Conservation (phyloP, 2,113 vertebrate genomes). For the Ranitomeya imitator region DNA sequence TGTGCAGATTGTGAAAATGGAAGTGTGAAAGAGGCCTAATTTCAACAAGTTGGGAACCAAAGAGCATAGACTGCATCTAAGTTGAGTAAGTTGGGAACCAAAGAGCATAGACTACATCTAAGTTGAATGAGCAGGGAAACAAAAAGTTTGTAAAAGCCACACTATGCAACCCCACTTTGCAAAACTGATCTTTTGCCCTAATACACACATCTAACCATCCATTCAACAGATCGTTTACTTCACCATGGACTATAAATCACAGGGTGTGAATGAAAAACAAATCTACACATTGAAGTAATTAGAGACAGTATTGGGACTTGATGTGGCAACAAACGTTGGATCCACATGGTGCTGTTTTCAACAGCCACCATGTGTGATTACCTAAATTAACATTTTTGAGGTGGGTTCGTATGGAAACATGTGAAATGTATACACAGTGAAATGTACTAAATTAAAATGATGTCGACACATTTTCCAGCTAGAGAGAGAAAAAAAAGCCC, state of each 20-base stretch:
- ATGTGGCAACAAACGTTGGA: neutral
- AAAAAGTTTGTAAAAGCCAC: too few relatives aligned
- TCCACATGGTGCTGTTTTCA: neutral
- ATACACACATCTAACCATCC: too few relatives aligned
- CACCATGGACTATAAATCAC: neutral
- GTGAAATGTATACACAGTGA: conserved; percentile 13
- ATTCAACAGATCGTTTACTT: neutral
- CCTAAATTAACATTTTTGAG: conserved; percentile 30
- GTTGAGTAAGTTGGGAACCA: too few relatives aligned
- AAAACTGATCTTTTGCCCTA: too few relatives aligned
- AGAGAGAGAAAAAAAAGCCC: conserved; percentile 6
- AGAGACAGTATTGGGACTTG: neutral
- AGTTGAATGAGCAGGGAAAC: too few relatives aligned
- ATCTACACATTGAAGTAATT: neutral
- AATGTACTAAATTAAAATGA: conserved; percentile 23
- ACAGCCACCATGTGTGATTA: neutral
- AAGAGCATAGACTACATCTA: too few relatives aligned
- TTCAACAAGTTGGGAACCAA: too few relatives aligned
- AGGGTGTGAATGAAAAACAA: neutral
- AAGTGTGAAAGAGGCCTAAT: too few relatives aligned
- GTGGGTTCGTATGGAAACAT: conserved; percentile 19
- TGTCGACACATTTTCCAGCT: conserved; percentile 47
- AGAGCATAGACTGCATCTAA: too few relatives aligned
- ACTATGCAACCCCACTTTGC: too few relatives aligned
- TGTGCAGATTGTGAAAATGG: too few relatives aligned